These are phyloP conservation scores for Rutilus rutilus DNA, from an alignment of 2,113 vertebrate species.

Conservation along the genomic window DNA sequence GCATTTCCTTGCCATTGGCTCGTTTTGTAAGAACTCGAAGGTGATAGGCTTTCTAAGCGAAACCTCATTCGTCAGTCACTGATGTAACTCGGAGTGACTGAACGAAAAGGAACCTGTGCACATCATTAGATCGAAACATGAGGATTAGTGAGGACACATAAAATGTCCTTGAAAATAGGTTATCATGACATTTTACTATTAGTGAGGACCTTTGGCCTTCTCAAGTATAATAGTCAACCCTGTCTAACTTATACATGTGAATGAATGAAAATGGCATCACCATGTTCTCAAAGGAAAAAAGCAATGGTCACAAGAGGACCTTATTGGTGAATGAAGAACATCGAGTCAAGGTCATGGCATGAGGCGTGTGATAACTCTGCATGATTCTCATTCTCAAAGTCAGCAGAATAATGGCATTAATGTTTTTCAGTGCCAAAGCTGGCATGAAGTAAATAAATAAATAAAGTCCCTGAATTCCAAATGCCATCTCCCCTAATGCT, in stretches of 20 bases:
- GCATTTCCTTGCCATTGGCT: too few species aligned
- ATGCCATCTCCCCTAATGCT: slow-evolving; percentile 45
- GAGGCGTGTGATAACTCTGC: slow-evolving; percentile 15
- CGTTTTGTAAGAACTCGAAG: too few species aligned
- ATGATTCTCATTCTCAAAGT: slow-evolving; percentile 21
- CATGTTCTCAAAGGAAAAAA: neutral
- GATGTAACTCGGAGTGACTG: too few species aligned
- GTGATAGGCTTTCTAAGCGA: too few species aligned
- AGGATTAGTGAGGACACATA: neutral
- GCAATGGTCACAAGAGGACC: neutral
- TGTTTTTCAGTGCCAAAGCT: slow-evolving; percentile 27
- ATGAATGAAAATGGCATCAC: neutral
- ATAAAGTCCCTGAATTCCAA: slow-evolving; percentile 39
- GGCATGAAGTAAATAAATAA: slow-evolving; percentile 22
- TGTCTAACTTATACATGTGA: neutral
- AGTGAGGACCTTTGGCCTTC: neutral
- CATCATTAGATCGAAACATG: neutral
- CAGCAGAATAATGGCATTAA: slow-evolving; percentile 27
- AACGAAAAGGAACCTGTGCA: neutral
- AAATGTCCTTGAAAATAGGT: neutral
- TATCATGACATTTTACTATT: neutral
- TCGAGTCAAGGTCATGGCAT: slow-evolving; percentile 23
- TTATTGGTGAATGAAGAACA: neutral
- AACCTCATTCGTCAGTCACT: too few species aligned
- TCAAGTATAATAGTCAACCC: neutral